phyloP scores from a whole-genome alignment of 2,797 vertebrate genomes.

The Buphagus erythrorhynchus region DNA sequence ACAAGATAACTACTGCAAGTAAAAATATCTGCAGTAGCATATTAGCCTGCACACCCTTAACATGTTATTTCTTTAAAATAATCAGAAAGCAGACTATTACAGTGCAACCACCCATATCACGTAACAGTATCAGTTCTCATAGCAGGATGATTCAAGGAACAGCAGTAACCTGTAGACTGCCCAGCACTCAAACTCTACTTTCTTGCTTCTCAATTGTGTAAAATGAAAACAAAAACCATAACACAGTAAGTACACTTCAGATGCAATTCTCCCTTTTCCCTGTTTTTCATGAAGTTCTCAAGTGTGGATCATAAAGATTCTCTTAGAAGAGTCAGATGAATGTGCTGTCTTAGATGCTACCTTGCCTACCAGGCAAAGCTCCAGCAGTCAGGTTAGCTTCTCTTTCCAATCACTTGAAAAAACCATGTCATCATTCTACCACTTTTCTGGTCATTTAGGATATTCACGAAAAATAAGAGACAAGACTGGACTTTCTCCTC shows the following conservation, averaged over 20 bases:
- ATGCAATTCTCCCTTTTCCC: neutral
- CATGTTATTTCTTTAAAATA: neutral
- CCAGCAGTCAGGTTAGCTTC: neutral
- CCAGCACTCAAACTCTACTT: neutral
- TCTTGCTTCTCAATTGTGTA: neutral
- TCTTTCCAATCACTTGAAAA: neutral
- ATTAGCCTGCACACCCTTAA: neutral
- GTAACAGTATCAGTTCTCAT: neutral
- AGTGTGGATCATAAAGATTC: neutral
- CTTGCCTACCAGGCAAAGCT: neutral
- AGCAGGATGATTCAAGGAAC: neutral
- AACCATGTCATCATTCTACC: neutral
- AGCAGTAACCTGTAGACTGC: neutral
- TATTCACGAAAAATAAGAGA: neutral
- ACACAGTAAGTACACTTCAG: neutral
- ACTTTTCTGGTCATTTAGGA: neutral
- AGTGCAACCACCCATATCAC: neutral
- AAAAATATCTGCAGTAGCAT: neutral
- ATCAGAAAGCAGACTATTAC: neutral
- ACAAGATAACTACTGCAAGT: neutral
- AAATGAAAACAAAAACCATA: neutral
- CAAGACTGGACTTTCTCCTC: neutral
- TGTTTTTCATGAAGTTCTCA: neutral
- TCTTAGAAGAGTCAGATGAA: neutral
- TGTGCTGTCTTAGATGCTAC: neutral